Conservation (phyloP, 2,797 vertebrate genomes). For the Xenopus petersii region DNA sequence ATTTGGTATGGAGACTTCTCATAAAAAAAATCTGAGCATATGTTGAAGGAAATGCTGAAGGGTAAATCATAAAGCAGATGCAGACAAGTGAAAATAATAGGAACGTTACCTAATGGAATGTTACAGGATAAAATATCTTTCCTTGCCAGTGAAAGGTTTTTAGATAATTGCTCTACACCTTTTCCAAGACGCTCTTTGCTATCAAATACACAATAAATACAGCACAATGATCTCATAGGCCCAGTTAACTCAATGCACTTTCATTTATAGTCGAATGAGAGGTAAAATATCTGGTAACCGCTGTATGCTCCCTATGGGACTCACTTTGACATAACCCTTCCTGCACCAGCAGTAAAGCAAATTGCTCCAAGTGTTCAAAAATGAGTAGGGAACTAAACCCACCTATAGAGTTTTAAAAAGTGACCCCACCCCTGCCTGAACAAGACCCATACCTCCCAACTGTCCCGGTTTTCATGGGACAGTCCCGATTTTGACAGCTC, state of each 20-base stretch:
- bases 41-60: conserved; percentile 24
- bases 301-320: too few relatives aligned
- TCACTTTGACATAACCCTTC: too few relatives aligned
- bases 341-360: too few relatives aligned
- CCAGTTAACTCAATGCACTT: neutral
- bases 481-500: too few relatives aligned
- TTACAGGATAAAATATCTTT: conserved; percentile 30
- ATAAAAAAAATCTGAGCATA: conserved; percentile 19
- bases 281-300: too few relatives aligned
- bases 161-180: conserved; percentile 27
- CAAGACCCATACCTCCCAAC: too few relatives aligned
- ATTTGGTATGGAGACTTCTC: conserved; percentile 12
- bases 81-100: conserved; percentile 21
- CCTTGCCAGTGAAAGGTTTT: conserved; percentile 30
- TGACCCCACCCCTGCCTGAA: too few relatives aligned
- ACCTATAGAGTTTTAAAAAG: too few relatives aligned
- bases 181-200: conserved; percentile 18
- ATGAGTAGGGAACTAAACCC: too few relatives aligned
- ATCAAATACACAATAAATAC: neutral
- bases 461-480: too few relatives aligned
- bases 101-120: conserved; percentile 30
- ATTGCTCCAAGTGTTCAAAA: too few relatives aligned
- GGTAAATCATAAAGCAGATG: conserved; percentile 28
- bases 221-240: neutral
- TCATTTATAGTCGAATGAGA: too few relatives aligned